A percentile compares a stretch with the other conserved stretches of the same genome.
phyloP scores from a whole-genome alignment of 2,888 invertebrate species.

The Dichetophora obliterata region DNA sequence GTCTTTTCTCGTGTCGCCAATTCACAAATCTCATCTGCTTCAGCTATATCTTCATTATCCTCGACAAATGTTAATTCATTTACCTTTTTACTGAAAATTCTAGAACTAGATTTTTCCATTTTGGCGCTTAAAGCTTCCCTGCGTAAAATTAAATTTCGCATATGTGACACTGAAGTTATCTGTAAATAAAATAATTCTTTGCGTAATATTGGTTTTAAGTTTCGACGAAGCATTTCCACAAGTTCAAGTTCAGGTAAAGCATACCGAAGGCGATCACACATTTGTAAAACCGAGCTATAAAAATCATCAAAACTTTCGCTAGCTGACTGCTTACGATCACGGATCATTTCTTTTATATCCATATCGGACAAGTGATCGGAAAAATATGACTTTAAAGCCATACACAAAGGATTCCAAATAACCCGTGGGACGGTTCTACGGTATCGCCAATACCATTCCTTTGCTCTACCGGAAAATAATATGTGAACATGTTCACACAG shows the following conservation, averaged over 20 bases:
- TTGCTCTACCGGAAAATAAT: too few species aligned
- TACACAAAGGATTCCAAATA: too few species aligned
- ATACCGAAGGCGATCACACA: constrained; percentile 3
- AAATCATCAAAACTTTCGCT: constrained; percentile 42
- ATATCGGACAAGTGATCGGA: too few species aligned
- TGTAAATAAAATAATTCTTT: constrained; percentile 25
- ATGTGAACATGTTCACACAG: too few species aligned
- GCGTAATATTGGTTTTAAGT: constrained; percentile 21
- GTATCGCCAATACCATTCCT: too few species aligned
- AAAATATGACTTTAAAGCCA: too few species aligned
- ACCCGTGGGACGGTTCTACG: too few species aligned
- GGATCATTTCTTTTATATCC: too few species aligned
- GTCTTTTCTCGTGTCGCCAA: not conserved
- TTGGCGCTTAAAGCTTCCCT: too few species aligned
- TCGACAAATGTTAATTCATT: not conserved
- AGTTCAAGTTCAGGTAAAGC: constrained; percentile 31
- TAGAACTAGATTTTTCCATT: too few species aligned
- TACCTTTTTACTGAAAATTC: not conserved
- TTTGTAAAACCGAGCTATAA: constrained; percentile 15
- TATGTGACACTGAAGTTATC: constrained; percentile 18
- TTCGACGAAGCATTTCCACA: constrained; percentile 29
- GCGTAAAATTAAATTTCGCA: constrained; percentile 11
- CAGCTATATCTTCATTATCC: not conserved
- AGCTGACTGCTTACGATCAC: constrained; percentile 35
- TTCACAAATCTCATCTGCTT: constrained; percentile 16